Conservation (phyloP, 2,797 vertebrate species). For the Adelosebastes latens region DNA sequence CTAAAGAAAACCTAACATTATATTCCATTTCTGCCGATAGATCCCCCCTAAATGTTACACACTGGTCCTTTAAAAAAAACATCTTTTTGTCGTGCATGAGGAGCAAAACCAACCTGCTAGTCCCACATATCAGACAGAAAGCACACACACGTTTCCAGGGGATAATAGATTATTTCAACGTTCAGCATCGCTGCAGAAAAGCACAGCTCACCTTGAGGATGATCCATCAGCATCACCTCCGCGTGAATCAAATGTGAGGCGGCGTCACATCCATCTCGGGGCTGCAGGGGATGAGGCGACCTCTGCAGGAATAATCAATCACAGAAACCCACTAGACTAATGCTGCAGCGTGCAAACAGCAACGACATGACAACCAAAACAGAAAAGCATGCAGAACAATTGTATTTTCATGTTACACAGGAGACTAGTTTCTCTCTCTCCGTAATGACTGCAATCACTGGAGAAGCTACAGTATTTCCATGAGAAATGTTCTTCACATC, state of each 20-base stretch:
- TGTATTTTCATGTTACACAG: not conserved
- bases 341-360: not conserved
- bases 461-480: conserved; percentile 24
- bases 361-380: not conserved
- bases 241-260: conserved; percentile 37
- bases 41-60: not conserved
- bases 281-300: conserved; percentile 39
- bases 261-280: conserved; percentile 14
- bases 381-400: conserved; percentile 13
- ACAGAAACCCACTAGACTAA: not conserved
- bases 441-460: not conserved
- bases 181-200: conserved; percentile 37
- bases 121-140: conserved; percentile 71
- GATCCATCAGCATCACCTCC: conserved; percentile 27
- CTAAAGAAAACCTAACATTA: not conserved
- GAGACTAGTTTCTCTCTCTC: not conserved
- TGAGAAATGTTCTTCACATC: conserved; percentile 24
- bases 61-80: not conserved
- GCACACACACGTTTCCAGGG: conserved; percentile 28
- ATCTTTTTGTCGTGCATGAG: conserved; percentile 5
- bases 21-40: not conserved
- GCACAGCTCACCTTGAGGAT: conserved; percentile 32
- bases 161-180: not conserved
- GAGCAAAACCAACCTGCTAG: conserved; percentile 35
- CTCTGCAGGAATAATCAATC: conserved; percentile 37